phyloP scores from a whole-genome alignment of 2,113 vertebrate genomes.

The Enhydra lutris region DNA sequence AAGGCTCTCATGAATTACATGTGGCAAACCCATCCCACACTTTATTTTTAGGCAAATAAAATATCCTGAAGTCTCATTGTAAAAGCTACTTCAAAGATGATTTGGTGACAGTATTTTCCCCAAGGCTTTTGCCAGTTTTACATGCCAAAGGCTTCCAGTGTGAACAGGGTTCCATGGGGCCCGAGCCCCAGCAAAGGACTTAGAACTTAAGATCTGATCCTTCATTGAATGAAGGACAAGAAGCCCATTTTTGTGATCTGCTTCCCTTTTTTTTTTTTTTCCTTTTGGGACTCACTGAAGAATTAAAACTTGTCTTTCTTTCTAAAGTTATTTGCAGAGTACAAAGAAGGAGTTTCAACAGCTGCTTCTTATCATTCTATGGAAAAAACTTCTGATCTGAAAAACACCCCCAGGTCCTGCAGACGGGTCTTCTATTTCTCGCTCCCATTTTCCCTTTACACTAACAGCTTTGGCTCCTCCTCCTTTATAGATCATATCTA shows the following conservation, averaged over 20 bases:
- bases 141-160: conserved; percentile 1
- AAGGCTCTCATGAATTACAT: conserved; percentile 57
- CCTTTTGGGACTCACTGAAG: conserved; percentile 10
- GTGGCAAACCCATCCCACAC: conserved; percentile 39
- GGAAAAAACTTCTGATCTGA: conserved; percentile 8
- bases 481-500: not conserved
- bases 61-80: conserved; percentile 50
- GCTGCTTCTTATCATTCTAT: conserved; percentile 47
- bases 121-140: conserved; percentile 44
- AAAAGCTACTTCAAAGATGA: conserved; percentile 65
- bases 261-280: conserved; percentile 10
- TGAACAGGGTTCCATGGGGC: not conserved
- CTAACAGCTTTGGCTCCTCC: not conserved
- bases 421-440: conserved; percentile 13
- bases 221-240: conserved; percentile 46
- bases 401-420: not conserved
- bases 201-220: conserved; percentile 36
- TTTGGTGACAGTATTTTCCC: conserved; percentile 43
- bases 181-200: not conserved
- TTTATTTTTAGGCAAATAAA: conserved; percentile 65
- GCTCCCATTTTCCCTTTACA: not conserved
- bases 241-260: conserved; percentile 44
- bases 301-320: conserved; percentile 49
- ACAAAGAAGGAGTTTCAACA: conserved; percentile 45
- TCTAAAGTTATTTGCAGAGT: conserved; percentile 34